Conservation (phyloP, 2,888 invertebrate genomes). For the Chaetogeoica ovagalla region DNA sequence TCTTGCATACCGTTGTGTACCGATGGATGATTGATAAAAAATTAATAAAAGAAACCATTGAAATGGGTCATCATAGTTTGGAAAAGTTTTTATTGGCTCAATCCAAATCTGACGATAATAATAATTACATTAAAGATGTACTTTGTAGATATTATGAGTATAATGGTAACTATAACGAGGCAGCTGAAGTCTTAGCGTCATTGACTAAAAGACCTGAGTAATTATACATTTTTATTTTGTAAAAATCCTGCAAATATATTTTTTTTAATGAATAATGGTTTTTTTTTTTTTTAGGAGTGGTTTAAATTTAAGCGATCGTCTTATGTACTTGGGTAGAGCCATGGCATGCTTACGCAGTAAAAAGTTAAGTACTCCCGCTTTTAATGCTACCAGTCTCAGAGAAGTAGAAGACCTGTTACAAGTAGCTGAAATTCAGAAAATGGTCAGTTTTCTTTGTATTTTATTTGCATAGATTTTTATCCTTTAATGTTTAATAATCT, state of each 20-base stretch:
- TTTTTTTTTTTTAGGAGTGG: constrained; percentile 65
- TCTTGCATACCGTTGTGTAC: constrained; percentile 87
- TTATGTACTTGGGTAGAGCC: constrained; percentile 89
- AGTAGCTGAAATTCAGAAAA: constrained; percentile 81
- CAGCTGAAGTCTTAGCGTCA: constrained; percentile 85
- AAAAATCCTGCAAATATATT: neutral
- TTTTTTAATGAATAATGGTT: neutral
- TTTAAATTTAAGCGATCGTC: constrained; percentile 76
- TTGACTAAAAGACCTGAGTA: constrained; percentile 70
- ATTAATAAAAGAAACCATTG: constrained; percentile 71
- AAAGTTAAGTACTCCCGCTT: constrained; percentile 62
- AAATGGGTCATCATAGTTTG: constrained; percentile 70
- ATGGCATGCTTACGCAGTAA: constrained; percentile 94
- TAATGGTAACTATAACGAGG: constrained; percentile 86
- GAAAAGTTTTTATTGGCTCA: constrained; percentile 69
- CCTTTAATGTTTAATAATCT: neutral
- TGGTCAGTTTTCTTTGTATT: constrained; percentile 56
- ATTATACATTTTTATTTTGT: constrained; percentile 23
- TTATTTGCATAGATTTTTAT: neutral
- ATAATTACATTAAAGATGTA: constrained; percentile 72
- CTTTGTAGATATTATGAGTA: constrained; percentile 96
- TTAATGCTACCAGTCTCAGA: constrained; percentile 77
- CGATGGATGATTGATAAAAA: constrained; percentile 87
- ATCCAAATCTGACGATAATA: constrained; percentile 54
- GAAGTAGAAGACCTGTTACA: constrained; percentile 92